These are phyloP conservation scores for Ageneiosus marmoratus DNA, from an alignment of 2,113 vertebrate species.

Conservation along the genomic window DNA sequence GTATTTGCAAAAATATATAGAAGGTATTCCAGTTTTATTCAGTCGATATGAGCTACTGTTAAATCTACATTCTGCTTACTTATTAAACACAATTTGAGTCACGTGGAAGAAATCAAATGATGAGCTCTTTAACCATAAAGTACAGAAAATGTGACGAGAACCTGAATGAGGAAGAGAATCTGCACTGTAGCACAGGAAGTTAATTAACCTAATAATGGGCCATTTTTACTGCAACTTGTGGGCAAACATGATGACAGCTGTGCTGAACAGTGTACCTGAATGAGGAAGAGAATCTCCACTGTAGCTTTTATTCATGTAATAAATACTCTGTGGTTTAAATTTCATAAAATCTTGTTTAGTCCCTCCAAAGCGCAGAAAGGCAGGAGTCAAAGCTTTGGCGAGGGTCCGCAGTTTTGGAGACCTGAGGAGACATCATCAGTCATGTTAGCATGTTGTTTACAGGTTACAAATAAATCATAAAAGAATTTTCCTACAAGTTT, in stretches of 20 bases:
- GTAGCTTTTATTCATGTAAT: constrained; percentile 62
- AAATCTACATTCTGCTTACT: constrained; percentile 11
- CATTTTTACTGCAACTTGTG: no score
- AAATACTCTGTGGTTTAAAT: constrained; percentile 77
- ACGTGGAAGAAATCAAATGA: constrained; percentile 30
- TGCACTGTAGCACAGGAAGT: neutral
- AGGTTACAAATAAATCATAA: neutral
- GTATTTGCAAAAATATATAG: neutral
- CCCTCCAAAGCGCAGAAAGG: constrained; percentile 89
- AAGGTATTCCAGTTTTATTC: neutral
- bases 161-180: constrained; percentile 43
- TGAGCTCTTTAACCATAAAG: neutral
- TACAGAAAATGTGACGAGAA: constrained; percentile 25
- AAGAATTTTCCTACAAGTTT: neutral
- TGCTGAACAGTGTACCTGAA: constrained; percentile 47
- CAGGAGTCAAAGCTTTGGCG: constrained; percentile 79
- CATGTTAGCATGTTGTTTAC: neutral
- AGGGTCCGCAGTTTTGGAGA: constrained; percentile 80
- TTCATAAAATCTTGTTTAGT: constrained; percentile 88
- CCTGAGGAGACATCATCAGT: constrained; percentile 63
- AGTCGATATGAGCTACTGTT: neutral
- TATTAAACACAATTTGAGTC: constrained; percentile 21
- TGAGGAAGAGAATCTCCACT: neutral
- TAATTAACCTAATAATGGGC: no score
- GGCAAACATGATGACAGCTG: no score